Percentiles rank a stretch among this genome's conserved stretches.
These are phyloP conservation scores for Erynnis tages DNA, from an alignment of 2,888 invertebrate genomes.

Conservation along the genomic window DNA sequence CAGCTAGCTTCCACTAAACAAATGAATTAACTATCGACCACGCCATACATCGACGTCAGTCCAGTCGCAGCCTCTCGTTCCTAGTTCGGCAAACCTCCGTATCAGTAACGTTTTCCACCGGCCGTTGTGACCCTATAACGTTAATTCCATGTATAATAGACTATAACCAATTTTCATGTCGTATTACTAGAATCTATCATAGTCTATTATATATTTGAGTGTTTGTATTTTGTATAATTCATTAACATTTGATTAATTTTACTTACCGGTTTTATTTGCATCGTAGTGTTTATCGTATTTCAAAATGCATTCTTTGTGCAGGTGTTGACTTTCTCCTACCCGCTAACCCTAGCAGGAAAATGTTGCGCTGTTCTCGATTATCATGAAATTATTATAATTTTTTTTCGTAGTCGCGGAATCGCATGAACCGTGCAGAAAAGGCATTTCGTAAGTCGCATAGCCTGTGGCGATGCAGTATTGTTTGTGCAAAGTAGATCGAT, in stretches of 20 bases:
- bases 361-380: constrained; percentile 76
- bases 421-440: constrained; percentile 67
- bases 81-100: constrained; percentile 35
- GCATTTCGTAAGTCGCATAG: constrained; percentile 63
- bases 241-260: constrained; percentile 69
- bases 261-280: constrained; percentile 65
- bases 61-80: constrained; percentile 21
- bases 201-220: constrained; percentile 52
- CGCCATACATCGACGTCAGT: constrained; percentile 39
- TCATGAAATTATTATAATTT: constrained; percentile 44
- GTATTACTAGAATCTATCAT: constrained; percentile 26
- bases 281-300: constrained; percentile 75
- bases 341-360: constrained; percentile 81
- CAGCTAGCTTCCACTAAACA: constrained; percentile 73
- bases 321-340: constrained; percentile 78
- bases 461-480: constrained; percentile 53
- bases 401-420: constrained; percentile 50
- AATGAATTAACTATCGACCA: constrained; percentile 69
- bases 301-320: constrained; percentile 79
- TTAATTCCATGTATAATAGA: constrained; percentile 49
- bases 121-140: constrained; percentile 51
- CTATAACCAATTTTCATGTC: constrained; percentile 36
- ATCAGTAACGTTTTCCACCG: constrained; percentile 71
- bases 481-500: constrained; percentile 40
- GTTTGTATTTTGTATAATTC: constrained; percentile 56